phyloP scores from a whole-genome alignment of 2,113 vertebrate species.

The Empidonax alnorum region DNA sequence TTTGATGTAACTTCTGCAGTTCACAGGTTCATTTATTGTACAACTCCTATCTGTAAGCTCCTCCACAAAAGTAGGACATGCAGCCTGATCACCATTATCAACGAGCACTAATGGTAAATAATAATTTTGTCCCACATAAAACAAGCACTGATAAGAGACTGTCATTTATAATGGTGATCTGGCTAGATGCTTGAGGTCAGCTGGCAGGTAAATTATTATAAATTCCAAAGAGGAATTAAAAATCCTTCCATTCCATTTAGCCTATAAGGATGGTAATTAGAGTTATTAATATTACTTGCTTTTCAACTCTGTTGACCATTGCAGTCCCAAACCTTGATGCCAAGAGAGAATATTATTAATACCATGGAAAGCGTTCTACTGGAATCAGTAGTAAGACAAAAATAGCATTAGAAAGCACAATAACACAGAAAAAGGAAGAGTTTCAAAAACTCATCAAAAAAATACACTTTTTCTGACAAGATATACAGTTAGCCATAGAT shows the following conservation, averaged over 20 bases:
- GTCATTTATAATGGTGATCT: slow-evolving; percentile 11
- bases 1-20: not conserved
- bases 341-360: not conserved
- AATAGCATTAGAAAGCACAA: not conserved
- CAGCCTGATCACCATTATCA: slow-evolving; percentile 35
- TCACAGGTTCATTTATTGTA: not conserved
- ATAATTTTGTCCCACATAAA: not conserved
- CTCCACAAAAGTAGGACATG: not conserved
- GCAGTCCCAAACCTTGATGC: not conserved
- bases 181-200: slow-evolving; percentile 12
- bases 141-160: not conserved
- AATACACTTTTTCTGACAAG: not conserved
- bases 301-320: not conserved
- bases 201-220: slow-evolving; percentile 46
- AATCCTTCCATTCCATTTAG: slow-evolving; percentile 35
- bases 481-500: not conserved
- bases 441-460: not conserved
- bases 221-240: slow-evolving; percentile 34
- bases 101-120: slow-evolving; percentile 26
- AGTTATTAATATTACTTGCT: slow-evolving; percentile 50
- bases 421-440: not conserved
- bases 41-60: not conserved
- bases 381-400: not conserved
- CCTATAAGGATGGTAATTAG: not conserved
- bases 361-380: not conserved